Evolutionary conservation across 2,113 vertebrate species (phyloP).

Genomic region (Dinomys branickii): DNA sequence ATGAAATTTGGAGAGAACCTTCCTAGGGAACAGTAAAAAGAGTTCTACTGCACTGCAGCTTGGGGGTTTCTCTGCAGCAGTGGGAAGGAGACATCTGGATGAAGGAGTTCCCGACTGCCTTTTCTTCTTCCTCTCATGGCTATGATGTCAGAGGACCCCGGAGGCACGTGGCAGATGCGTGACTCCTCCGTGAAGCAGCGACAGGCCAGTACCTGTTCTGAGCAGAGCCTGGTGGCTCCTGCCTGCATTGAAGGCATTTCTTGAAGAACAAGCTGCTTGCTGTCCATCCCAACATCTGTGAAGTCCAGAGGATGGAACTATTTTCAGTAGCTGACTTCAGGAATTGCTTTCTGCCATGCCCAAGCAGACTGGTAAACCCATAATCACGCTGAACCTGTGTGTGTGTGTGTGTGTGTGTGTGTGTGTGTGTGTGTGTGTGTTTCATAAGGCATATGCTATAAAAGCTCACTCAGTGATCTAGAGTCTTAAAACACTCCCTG

Average conservation of each 20-base stretch:
- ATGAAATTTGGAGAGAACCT: background rate
- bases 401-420: background rate
- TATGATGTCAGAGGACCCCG: background rate
- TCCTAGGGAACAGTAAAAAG: background rate
- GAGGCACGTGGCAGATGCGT: background rate
- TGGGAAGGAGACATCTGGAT: background rate
- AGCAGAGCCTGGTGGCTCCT: background rate
- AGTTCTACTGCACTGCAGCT: background rate
- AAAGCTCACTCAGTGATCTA: background rate
- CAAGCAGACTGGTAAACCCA: background rate
- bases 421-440: background rate
- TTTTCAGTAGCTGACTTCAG: constrained; percentile 30
- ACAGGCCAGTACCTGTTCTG: background rate
- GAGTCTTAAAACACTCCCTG: background rate
- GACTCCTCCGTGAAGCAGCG: background rate
- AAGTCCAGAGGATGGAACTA: background rate
- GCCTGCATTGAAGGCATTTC: background rate
- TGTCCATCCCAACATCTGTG: constrained; percentile 36
- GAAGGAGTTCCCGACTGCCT: background rate
- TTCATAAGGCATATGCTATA: background rate
- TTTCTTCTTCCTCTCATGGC: background rate
- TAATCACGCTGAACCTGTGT: background rate
- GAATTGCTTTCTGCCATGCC: background rate
- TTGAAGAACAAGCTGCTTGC: background rate
- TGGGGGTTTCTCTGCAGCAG: background rate